Conservation (phyloP, 2,888 invertebrate species). For the Sphaerophoria rueppellii region DNA sequence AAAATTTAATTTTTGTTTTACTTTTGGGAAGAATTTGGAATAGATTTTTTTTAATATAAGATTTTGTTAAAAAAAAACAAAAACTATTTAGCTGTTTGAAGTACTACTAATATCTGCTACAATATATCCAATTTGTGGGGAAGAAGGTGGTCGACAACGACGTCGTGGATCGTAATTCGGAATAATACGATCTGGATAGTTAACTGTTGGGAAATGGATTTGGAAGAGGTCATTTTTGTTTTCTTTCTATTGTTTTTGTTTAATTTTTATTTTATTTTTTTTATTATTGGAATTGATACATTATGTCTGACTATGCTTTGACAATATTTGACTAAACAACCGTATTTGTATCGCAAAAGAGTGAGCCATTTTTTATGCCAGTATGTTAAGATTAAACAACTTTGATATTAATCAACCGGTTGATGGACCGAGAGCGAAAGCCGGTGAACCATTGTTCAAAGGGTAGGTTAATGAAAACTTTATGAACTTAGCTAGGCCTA, state of each 20-base stretch:
- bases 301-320: conserved; percentile 41
- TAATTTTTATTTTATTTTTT: neutral
- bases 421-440: too few species aligned
- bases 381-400: too few species aligned
- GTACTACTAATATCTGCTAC: conserved; percentile 80
- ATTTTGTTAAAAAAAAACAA: conserved; percentile 74
- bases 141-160: conserved; percentile 75
- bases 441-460: too few species aligned
- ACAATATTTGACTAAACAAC: conserved; percentile 53
- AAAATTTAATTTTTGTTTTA: conserved; percentile 69
- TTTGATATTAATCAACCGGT: too few species aligned
- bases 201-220: conserved; percentile 80
- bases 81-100: conserved; percentile 75
- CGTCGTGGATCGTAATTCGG: conserved; percentile 80
- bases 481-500: too few species aligned
- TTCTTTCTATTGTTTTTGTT: conserved; percentile 31
- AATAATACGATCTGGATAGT: conserved; percentile 76
- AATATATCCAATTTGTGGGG: conserved; percentile 78
- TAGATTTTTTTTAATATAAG: conserved; percentile 22
- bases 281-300: conserved; percentile 36
- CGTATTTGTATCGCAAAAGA: conserved; percentile 31
- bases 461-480: too few species aligned
- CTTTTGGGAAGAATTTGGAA: conserved; percentile 74
- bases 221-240: conserved; percentile 71
- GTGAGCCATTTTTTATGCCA: too few species aligned